A percentile compares a stretch with the other conserved stretches of the same genome.
Evolutionary conservation across 2,888 invertebrate species (phyloP).

Genomic region (Leptopilina syphax): DNA sequence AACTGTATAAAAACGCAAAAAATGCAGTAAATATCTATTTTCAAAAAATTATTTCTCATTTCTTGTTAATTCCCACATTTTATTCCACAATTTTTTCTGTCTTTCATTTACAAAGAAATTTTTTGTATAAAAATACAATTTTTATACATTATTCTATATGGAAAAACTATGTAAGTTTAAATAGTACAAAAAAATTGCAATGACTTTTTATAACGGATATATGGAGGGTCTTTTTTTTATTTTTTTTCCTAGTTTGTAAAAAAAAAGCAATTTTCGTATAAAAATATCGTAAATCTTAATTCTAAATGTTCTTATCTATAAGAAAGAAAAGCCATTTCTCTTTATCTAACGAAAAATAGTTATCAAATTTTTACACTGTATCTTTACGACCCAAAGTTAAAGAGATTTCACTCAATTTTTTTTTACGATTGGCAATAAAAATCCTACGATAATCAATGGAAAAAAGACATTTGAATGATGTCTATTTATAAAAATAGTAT

Average conservation of each 20-base stretch:
- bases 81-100: no score
- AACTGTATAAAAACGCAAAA: neutral
- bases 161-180: no score
- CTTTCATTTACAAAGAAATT: no score
- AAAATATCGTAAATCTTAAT: neutral
- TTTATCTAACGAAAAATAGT: neutral
- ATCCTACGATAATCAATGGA: neutral
- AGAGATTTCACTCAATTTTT: conserved; percentile 9
- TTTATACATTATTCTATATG: no score
- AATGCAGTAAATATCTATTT: neutral
- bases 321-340: neutral
- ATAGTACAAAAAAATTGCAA: neutral
- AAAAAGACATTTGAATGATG: neutral
- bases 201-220: neutral
- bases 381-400: neutral
- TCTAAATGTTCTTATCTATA: neutral
- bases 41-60: no score
- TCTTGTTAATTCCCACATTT: no score
- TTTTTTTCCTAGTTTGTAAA: neutral
- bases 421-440: conserved; percentile 8
- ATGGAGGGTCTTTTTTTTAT: neutral
- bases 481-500: neutral
- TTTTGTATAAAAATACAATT: no score
- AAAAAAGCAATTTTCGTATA: conserved; percentile 1
- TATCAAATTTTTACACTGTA: conserved; percentile 1